Percentiles rank a stretch among this genome's conserved stretches.
Evolutionary conservation across 30 jellyfish, hydroid and myxozoan species (phyloP).

Genomic region (Chironex yamaguchii): DNA sequence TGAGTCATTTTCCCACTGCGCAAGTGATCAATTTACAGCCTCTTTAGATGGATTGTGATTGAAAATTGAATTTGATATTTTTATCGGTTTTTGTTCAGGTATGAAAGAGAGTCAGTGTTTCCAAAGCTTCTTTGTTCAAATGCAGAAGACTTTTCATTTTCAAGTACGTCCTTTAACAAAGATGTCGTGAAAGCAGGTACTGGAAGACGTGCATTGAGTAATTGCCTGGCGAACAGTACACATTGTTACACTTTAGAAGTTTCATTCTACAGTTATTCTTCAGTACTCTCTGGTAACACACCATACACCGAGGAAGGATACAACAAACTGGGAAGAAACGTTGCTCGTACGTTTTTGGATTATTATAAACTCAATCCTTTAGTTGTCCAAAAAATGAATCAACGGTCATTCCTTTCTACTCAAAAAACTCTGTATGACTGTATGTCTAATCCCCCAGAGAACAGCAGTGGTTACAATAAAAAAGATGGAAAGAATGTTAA

Average conservation of each 20-base stretch:
- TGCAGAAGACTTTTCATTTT: slow-evolving; percentile 89
- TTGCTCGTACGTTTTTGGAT: slow-evolving; percentile 89
- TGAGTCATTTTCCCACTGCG: too few relatives aligned
- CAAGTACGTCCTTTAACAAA: slow-evolving; percentile 76
- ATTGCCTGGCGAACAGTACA: slow-evolving; percentile 71
- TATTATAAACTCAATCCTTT: slow-evolving; percentile 72
- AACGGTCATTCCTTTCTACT: too few relatives aligned
- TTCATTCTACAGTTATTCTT: slow-evolving; percentile 78
- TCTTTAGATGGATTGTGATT: too few relatives aligned
- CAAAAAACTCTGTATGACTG: too few relatives aligned
- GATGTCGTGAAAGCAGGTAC: slow-evolving; percentile 94
- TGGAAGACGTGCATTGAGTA: slow-evolving; percentile 87
- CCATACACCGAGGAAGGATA: slow-evolving; percentile 93
- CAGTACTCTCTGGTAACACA: slow-evolving; percentile 62
- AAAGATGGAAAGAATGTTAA: too few relatives aligned
- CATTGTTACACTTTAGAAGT: slow-evolving; percentile 90
- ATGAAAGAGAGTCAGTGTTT: slow-evolving; percentile 82
- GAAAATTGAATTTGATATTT: too few relatives aligned
- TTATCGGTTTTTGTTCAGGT: slow-evolving; percentile 38
- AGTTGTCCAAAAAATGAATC: slow-evolving; percentile 66
- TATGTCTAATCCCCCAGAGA: too few relatives aligned
- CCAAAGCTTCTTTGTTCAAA: slow-evolving; percentile 76
- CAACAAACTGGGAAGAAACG: slow-evolving; percentile 85
- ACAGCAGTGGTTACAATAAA: too few relatives aligned
- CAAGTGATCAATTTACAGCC: too few relatives aligned